Base-by-base conservation (phyloP, 2,113 vertebrate genomes). In the Beaufortia kweichowensis region DNA sequence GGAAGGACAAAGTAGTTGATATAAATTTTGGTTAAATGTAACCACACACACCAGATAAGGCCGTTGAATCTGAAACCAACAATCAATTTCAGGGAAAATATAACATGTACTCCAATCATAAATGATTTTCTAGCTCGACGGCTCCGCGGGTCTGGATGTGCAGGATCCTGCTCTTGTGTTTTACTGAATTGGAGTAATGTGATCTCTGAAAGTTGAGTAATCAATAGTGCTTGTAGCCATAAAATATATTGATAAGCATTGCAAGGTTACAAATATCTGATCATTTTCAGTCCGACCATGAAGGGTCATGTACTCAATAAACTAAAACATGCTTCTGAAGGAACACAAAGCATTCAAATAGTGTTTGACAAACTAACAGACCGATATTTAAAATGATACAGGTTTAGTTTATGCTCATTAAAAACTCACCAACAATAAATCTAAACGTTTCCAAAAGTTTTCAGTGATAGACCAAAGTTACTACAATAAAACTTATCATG, bases 151-250 rank as follows among this genome's bases (percentile, higher is more conserved):
- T 61, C 67, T 29, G 66, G 48, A 72, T 29, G 46, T 26, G 19
- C 55, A 50, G 62, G 50, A 73, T 82, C 69, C 67, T 41, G 7
- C 15, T 59, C 50, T 65, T 46, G 55, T 48, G 19, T 28, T 12
- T 77, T 83, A 82, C 79, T 15, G 81, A 76, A 72, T 10, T 43
- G 10, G 75, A 10, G 87, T 73, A 87, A 91, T n/a, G 17, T 31
- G 81, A 90, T 79, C 83, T 7, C 50, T 63, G 66, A 61, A 39
- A 81, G 60, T 31, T 77, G 67, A 79, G 64, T 81, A 80, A 88
- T 88, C 86, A 72, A 87, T 86, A 86, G 86, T 80, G 84, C 83
- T 89, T 88, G 85, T 75, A 66, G 82, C 87, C 84, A 86, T 90
- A 86, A 85, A 85, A 87, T 83, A 61, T 88, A 89, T 89, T 55